phyloP scores from a whole-genome alignment of 2,888 invertebrate species.

The Latheticus oryzae region DNA sequence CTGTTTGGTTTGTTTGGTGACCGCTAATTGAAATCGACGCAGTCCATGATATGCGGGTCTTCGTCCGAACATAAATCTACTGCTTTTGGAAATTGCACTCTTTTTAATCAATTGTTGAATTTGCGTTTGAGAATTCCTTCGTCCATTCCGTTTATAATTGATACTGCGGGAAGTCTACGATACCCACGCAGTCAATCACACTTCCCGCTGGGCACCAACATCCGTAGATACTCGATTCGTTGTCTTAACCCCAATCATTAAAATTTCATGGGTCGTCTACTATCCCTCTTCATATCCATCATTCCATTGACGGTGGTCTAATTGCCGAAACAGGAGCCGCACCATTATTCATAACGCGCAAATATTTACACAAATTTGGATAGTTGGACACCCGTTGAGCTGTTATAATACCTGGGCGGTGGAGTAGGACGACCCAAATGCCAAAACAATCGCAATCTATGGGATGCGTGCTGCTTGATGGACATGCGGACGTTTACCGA shows the following conservation, averaged over 20 bases:
- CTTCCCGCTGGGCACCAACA: slow-evolving; percentile 58
- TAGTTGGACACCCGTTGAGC: slow-evolving; percentile 10
- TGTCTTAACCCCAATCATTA: slow-evolving; percentile 50
- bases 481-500: slow-evolving; percentile 29
- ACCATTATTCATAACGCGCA: slow-evolving; percentile 26
- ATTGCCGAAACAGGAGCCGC: slow-evolving; percentile 32
- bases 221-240: slow-evolving; percentile 52
- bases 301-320: slow-evolving; percentile 7
- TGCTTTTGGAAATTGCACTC: no score
- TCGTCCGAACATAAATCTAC: no score
- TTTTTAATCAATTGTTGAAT: no score
- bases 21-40: slow-evolving; percentile 65
- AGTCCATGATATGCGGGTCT: slow-evolving; percentile 34
- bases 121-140: no score
- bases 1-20: slow-evolving; percentile 54
- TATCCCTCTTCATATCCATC: slow-evolving; percentile 2
- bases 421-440: slow-evolving; percentile 36
- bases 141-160: slow-evolving; percentile 54
- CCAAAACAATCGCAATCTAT: slow-evolving; percentile 33
- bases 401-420: slow-evolving; percentile 27
- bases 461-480: slow-evolving; percentile 32
- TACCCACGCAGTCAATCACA: slow-evolving; percentile 60
- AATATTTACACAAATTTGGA: slow-evolving; percentile 36
- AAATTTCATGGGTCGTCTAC: slow-evolving; percentile 29
- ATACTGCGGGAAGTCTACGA: slow-evolving; percentile 58